phyloP scores from a whole-genome alignment of 92 coral and sea anemone genomes.

The Zoanthus gigantus region DNA sequence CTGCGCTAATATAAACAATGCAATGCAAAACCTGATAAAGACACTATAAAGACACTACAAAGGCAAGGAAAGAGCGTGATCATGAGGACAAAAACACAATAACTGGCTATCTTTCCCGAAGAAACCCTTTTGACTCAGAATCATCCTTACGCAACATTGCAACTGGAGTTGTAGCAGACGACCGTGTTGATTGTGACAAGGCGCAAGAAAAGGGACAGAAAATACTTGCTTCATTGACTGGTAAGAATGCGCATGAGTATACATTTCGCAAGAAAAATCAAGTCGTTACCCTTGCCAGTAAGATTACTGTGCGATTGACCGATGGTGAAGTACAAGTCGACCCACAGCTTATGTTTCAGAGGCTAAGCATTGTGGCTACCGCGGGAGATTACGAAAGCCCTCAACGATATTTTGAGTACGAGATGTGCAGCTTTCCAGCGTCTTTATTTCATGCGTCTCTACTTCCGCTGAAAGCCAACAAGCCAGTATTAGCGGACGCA shows the following conservation, averaged over 20 bases:
- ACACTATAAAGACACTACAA: background rate
- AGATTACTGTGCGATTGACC: background rate
- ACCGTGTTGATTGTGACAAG: background rate
- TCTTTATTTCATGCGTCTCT: slow-evolving; percentile 53
- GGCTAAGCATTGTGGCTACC: too few species aligned
- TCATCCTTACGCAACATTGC: too few species aligned
- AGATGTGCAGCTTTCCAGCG: too few species aligned
- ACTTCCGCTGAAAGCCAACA: slow-evolving; percentile 64
- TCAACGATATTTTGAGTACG: too few species aligned
- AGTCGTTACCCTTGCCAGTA: slow-evolving; percentile 15
- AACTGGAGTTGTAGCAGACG: background rate
- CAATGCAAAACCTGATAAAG: slow-evolving; percentile 57
- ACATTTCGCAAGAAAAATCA: slow-evolving; percentile 10
- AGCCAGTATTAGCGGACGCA: slow-evolving; percentile 11
- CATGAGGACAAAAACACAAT: too few species aligned
- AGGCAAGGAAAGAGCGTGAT: too few species aligned
- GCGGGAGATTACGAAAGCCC: too few species aligned
- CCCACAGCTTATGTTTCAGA: too few species aligned
- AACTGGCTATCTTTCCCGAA: background rate
- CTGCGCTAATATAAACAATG: background rate
- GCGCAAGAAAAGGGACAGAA: background rate
- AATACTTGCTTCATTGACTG: background rate
- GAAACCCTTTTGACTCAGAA: background rate
- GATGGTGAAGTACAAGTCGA: slow-evolving; percentile 15
- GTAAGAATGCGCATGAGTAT: background rate